Base-by-base conservation (phyloP, 2,113 vertebrate species). In the Ifrita kowaldi region DNA sequence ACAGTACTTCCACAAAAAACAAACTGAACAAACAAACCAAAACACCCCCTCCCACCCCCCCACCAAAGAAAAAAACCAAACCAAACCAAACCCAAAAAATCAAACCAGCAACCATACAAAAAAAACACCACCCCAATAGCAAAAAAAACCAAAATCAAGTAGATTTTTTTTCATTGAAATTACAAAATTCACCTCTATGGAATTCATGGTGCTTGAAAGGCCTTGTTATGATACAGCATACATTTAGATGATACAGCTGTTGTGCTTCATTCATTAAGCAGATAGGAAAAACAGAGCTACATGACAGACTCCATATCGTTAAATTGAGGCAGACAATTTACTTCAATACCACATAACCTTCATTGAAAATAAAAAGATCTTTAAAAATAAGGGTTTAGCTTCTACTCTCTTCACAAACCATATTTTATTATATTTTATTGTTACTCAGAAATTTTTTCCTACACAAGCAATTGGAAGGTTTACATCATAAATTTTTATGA, bases 401-500 rank as follows among this genome's bases (percentile, higher is more conserved):
- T 60, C 91, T 90, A 71, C 42, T 94, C 32, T 73, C 59, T 86
- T 90, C 52, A 82, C 49, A 93, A 96, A 93, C 74, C 73, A 28
- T 86, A 50, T 95, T 93, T 97, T 83, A 96, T 79, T 84, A 55
- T 84, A 52, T 95, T 93, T 97, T 79, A 97, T 76, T 84, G 13
- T 83, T 89, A 89, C 94, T 80, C 39, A 23, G 46, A 53, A n/a
- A 77, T 95, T 86, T 84, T 96, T 73, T 9, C 26, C 39, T 75
- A 87, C 33, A 96, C 39, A 87, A 63, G 39, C 28, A 95, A 92
- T 76, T 91, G 65, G 92, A 97, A 53, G 63, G 22, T 90, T 94
- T 81, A 94, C 89, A 95, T 82, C 73, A 92, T 96, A 96, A 97
- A 93, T 92, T 97, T 97, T 97, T 95, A 97, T 84, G 80, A 95